phyloP scores from a whole-genome alignment of 2,888 invertebrate genomes.

The Diplazon laetatorius region DNA sequence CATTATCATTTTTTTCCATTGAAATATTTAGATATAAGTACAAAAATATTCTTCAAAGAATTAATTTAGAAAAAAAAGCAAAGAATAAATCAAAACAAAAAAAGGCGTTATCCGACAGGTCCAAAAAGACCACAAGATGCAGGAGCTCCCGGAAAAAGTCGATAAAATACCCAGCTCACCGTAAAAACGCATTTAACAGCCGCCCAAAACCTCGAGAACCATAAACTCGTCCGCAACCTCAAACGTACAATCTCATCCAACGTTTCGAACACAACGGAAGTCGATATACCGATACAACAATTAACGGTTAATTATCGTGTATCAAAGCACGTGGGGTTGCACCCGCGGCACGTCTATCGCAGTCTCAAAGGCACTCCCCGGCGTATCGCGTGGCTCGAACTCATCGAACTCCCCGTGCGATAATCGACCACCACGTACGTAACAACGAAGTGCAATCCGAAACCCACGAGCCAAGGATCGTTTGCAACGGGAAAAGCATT shows the following conservation, averaged over 20 bases:
- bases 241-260: slow-evolving; percentile 40
- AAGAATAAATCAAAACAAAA: no score
- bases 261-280: slow-evolving; percentile 12
- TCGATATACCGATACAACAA: slow-evolving; percentile 31
- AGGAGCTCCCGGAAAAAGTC: neutral
- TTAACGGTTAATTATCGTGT: slow-evolving; percentile 46
- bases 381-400: slow-evolving; percentile 30
- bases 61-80: no score
- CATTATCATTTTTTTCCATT: no score
- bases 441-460: neutral
- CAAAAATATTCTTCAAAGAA: no score
- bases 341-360: neutral
- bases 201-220: no score
- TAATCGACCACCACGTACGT: slow-evolving; percentile 43
- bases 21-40: no score
- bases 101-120: no score
- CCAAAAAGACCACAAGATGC: no score
- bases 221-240: slow-evolving; percentile 5
- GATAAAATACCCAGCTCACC: no score
- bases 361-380: neutral
- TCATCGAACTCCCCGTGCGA: slow-evolving; percentile 36
- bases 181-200: no score
- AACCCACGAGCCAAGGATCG: slow-evolving; percentile 17
- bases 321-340: slow-evolving; percentile 31
- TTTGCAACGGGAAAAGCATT: slow-evolving; percentile 26